These are phyloP conservation scores for Leptinotarsa tumamoca DNA, from an alignment of 2,888 invertebrate genomes.

Conservation along the genomic window DNA sequence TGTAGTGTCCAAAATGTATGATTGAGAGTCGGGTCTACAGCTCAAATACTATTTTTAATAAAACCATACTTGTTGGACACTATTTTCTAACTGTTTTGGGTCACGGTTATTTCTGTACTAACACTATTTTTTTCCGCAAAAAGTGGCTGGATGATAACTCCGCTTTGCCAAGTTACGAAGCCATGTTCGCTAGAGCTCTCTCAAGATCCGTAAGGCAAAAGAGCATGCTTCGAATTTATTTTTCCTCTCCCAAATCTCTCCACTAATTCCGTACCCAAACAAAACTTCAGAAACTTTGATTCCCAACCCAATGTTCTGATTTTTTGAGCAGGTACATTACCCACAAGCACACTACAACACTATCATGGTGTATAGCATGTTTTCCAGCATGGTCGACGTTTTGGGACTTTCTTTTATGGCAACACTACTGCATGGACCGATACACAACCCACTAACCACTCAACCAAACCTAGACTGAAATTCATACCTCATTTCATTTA, in stretches of 20 bases:
- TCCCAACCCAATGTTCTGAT: slow-evolving; percentile 9
- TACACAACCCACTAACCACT: slow-evolving; percentile 1
- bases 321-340: slow-evolving; percentile 22
- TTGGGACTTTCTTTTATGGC: background rate
- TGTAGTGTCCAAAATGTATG: background rate
- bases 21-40: too few relatives aligned
- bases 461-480: background rate
- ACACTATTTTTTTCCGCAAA: slow-evolving; percentile 42
- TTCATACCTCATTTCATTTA: slow-evolving; percentile 56
- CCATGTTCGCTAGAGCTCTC: slow-evolving; percentile 78
- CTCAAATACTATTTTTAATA: background rate
- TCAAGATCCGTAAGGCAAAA: slow-evolving; percentile 75
- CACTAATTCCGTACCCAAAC: slow-evolving; percentile 29
- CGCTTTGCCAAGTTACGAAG: slow-evolving; percentile 74
- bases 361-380: slow-evolving; percentile 11
- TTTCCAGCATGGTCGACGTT: slow-evolving; percentile 18
- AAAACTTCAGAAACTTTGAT: slow-evolving; percentile 29
- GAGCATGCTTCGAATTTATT: slow-evolving; percentile 41
- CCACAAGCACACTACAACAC: slow-evolving; percentile 5
- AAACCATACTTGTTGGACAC: background rate
- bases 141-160: slow-evolving; percentile 83
- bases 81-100: slow-evolving; percentile 27
- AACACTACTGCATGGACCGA: slow-evolving; percentile 20
- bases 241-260: slow-evolving; percentile 20
- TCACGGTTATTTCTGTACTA: slow-evolving; percentile 48